Evolutionary conservation across 2,888 invertebrate species (phyloP).

Genomic region (Philhelius pedissequus): DNA sequence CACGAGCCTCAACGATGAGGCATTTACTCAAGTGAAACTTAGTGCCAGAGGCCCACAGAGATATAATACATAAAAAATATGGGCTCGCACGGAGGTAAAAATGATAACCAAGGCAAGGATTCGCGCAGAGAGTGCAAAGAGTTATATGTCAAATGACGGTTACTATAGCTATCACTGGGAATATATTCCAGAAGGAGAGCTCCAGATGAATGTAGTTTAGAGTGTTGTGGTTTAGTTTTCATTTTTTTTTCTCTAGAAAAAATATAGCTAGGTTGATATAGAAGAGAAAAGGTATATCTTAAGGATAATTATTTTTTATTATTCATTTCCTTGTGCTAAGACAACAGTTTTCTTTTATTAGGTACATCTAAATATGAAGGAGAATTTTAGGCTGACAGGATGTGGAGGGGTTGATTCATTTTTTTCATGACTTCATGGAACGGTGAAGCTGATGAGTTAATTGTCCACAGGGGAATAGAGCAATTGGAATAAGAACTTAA

Average conservation of each 20-base stretch:
- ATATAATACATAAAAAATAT: constrained; percentile 11
- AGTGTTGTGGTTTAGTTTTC: constrained; percentile 1
- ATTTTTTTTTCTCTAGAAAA: not conserved
- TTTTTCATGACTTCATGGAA: not conserved
- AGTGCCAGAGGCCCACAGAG: constrained; percentile 35
- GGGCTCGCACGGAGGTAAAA: constrained; percentile 26
- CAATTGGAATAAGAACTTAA: constrained; percentile 26
- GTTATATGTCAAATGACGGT: constrained; percentile 60
- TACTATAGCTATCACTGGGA: constrained; percentile 36
- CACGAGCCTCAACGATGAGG: constrained; percentile 9
- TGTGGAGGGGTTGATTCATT: not conserved
- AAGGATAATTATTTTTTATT: constrained; percentile 42
- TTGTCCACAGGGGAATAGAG: constrained; percentile 32
- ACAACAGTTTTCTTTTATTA: constrained; percentile 37
- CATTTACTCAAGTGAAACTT: constrained; percentile 59
- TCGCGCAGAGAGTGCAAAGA: constrained; percentile 24
- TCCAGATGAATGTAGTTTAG: constrained; percentile 24
- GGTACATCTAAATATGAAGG: constrained; percentile 20
- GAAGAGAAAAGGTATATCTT: too few relatives aligned
- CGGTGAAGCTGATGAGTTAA: constrained; percentile 30
- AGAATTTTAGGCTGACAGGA: constrained; percentile 29
- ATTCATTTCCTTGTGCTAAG: constrained; percentile 1
- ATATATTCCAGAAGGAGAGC: not conserved
- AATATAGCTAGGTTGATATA: not conserved
- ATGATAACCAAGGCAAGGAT: constrained; percentile 53